These are phyloP conservation scores for Chanos chanos DNA, from an alignment of 2,797 vertebrate genomes.

Conservation along the genomic window DNA sequence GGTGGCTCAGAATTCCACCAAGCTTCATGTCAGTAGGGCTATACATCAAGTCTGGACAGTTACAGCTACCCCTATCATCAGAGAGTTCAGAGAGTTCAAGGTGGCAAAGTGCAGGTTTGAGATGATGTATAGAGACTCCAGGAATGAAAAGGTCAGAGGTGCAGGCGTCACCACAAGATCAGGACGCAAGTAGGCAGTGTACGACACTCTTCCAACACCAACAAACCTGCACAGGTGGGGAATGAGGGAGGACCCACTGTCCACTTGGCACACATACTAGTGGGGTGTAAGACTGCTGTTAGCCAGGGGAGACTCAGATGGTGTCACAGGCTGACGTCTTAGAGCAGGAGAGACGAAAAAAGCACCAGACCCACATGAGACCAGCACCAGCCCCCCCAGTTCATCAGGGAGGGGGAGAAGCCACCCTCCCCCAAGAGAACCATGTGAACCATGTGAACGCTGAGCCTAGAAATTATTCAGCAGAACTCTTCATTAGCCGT, in stretches of 20 bases:
- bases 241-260: conserved; percentile 11
- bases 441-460: too few species aligned
- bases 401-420: too few species aligned
- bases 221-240: not conserved
- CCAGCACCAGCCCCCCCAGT: too few species aligned
- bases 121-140: conserved; percentile 2
- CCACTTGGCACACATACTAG: conserved; percentile 8
- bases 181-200: not conserved
- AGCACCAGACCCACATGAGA: too few species aligned
- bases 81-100: not conserved
- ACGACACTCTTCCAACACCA: conserved; percentile 12
- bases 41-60: not conserved
- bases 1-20: not conserved
- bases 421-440: too few species aligned
- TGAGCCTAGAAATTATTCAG: too few species aligned
- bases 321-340: not conserved
- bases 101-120: not conserved
- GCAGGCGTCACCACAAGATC: not conserved
- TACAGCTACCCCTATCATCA: not conserved
- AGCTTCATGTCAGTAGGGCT: conserved; percentile 2
- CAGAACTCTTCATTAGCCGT: too few species aligned
- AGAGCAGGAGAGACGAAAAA: conserved; percentile 9
- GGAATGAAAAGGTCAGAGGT: conserved; percentile 8
- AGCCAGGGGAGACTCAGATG: conserved; percentile 14
- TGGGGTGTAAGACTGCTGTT: conserved; percentile 7